These are phyloP conservation scores for Phylloscopus collybita DNA, from an alignment of 2,797 vertebrate genomes.

Conservation along the genomic window DNA sequence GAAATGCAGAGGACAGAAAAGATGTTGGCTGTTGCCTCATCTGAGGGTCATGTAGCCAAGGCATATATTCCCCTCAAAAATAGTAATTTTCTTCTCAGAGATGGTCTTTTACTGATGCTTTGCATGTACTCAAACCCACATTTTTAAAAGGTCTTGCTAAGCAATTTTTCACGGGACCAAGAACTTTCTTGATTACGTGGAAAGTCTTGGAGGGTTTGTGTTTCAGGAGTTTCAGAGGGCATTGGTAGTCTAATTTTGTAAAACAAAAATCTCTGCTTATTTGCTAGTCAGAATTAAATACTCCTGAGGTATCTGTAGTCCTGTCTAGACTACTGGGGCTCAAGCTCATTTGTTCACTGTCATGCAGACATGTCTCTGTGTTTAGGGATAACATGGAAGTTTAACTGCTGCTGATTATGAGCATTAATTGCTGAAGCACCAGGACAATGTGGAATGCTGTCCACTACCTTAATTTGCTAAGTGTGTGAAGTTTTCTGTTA, in stretches of 20 bases:
- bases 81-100: background rate
- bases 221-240: background rate
- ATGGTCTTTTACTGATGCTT: background rate
- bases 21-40: background rate
- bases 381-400: background rate
- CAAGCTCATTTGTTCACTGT: background rate
- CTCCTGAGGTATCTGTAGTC: background rate
- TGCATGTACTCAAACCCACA: accelerated
- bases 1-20: background rate
- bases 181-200: background rate
- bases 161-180: background rate
- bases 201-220: background rate
- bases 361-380: background rate
- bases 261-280: background rate
- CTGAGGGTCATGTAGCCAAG: background rate
- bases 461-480: background rate
- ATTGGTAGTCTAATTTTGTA: background rate
- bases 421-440: background rate
- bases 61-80: background rate
- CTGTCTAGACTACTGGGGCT: background rate
- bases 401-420: background rate
- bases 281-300: background rate
- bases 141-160: background rate
- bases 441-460: background rate
- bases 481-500: background rate